Evolutionary conservation across 23 tunicate species (phyloP).

Genomic region (Botrylloides violaceus): DNA sequence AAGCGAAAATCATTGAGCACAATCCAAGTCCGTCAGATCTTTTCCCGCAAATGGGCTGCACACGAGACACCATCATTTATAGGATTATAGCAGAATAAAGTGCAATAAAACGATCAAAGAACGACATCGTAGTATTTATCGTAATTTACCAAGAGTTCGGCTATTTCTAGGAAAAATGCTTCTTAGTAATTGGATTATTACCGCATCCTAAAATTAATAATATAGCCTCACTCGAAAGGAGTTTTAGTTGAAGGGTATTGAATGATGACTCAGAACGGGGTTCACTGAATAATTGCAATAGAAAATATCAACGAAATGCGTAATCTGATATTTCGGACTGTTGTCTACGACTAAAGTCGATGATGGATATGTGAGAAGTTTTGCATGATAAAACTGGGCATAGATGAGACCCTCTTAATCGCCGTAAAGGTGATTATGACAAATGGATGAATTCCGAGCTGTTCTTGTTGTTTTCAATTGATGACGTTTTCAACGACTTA

Average conservation of each 20-base stretch:
- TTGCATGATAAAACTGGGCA: too few species aligned
- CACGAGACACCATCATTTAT: constrained; percentile 10
- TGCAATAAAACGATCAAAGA: constrained; percentile 9
- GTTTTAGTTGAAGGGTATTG: neutral
- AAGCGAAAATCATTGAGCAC: neutral
- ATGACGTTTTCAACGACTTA: too few species aligned
- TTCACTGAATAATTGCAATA: neutral
- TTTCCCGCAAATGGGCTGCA: neutral
- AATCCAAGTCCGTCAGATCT: neutral
- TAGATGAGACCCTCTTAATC: too few species aligned
- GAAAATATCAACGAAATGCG: too few species aligned
- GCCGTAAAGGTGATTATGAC: too few species aligned
- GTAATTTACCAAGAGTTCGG: constrained; percentile 1
- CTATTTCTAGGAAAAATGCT: constrained; percentile 14
- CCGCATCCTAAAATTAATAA: constrained; percentile 1
- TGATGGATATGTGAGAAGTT: too few species aligned
- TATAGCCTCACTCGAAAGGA: neutral
- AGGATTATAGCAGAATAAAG: neutral
- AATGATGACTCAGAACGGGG: neutral
- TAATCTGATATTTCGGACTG: too few species aligned
- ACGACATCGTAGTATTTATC: neutral
- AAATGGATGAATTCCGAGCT: too few species aligned
- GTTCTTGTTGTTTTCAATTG: too few species aligned
- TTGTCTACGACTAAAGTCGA: too few species aligned
- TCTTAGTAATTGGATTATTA: constrained; percentile 12